Base-by-base conservation (phyloP, 2,888 invertebrate genomes). In the Caenorhabditis angaria region DNA sequence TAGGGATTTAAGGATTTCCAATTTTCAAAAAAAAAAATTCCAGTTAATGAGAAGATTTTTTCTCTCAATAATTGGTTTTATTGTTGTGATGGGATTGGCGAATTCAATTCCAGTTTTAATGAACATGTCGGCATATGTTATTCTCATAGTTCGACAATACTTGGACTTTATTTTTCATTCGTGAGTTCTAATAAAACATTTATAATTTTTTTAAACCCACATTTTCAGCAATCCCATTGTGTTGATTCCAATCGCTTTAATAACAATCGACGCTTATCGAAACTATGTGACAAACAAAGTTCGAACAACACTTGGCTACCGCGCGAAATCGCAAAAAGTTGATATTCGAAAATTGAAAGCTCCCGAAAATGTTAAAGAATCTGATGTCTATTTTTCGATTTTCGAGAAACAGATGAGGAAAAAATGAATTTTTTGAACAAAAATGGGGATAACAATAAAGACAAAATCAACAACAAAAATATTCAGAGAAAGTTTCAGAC, bases 41-140 rank as follows among this genome's bases (percentile, higher is more conserved):
- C 55, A 70, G 64, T 22, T 71, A 12, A 68, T 73, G 68, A 61
- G 68, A 47, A 65, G 72, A n/a, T 73, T 73, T 51, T 69, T 73
- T 48, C 50, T 68, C 14, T 41, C 61, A 3, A 68, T 73, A 14
- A 68, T 68, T 24, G 27, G 29, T 12, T 58, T 68, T 28, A 68
- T 73, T 10, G 59, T 73, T 8, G 62, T 60, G 18, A 73, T 73
- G 72, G 65, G 72, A 3, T 53, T 65, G 8, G 65, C 68, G 2
- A 68, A 68, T 27, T 68, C 72, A 8, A 56, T 73, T n/a, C 72
- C 72, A 29, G 68, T 73, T 2, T 47, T 73, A 27, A 24, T 73
- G 14, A 58, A 56, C n/a, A 51, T 68, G 14, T 29, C 56, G 14
- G 65, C 65, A 55, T 55, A 68, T 12, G 47, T 62, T 8, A 65